Conservation (phyloP, 2,888 invertebrate species). For the Allolobophora icterica region DNA sequence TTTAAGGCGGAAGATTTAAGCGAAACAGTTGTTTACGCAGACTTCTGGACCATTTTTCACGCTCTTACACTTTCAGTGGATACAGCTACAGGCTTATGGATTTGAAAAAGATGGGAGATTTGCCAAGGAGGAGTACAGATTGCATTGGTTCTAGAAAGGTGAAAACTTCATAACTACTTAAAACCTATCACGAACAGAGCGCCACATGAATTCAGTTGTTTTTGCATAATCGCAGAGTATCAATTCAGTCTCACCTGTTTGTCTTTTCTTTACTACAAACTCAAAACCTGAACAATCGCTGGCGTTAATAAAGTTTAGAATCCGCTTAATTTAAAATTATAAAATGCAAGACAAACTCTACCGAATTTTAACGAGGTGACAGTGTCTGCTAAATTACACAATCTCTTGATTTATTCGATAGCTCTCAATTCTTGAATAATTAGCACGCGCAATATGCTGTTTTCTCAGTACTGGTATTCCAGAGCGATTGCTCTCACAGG, state of each 20-base stretch:
- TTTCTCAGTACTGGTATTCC: background rate
- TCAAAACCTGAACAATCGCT: background rate
- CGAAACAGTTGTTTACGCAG: background rate
- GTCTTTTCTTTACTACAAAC: background rate
- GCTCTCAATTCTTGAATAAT: background rate
- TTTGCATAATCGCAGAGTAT: background rate
- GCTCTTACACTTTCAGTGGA: too few relatives aligned
- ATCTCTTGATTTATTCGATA: background rate
- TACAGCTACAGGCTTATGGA: too few relatives aligned
- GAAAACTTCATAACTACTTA: background rate
- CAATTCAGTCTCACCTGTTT: background rate
- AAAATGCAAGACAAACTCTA: background rate
- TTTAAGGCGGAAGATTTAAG: background rate
- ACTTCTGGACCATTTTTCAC: too few relatives aligned
- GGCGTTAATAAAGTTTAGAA: background rate
- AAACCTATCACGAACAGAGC: background rate
- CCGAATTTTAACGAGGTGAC: background rate
- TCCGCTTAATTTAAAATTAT: background rate
- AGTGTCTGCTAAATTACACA: background rate
- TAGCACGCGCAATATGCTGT: background rate
- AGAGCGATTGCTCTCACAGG: background rate
- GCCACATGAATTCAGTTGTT: background rate
- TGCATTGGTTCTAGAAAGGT: background rate
- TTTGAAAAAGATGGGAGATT: background rate
- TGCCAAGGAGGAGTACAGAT: background rate